Conservation (phyloP, 2,113 vertebrate species). For the Malaclemys terrapin region DNA sequence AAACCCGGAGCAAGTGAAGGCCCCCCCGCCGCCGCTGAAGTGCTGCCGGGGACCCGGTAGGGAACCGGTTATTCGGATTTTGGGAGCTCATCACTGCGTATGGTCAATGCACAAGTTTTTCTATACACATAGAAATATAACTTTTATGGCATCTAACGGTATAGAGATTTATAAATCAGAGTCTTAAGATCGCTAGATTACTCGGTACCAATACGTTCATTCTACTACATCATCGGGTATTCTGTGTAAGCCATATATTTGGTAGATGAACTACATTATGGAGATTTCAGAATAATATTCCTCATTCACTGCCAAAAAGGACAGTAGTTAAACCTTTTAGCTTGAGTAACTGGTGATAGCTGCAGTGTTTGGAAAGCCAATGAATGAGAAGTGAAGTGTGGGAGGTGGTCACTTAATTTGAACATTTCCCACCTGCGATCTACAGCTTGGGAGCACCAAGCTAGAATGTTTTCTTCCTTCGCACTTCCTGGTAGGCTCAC, state of each 20-base stretch:
- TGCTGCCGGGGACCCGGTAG: too few species aligned
- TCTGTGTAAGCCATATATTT: fast-evolving
- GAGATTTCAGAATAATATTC: not conserved
- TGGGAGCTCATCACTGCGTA: too few species aligned
- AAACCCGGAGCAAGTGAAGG: too few species aligned
- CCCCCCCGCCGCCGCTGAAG: too few species aligned
- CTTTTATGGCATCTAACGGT: fast-evolving
- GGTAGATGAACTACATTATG: not conserved
- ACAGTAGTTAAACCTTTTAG: not conserved
- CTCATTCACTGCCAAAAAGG: not conserved
- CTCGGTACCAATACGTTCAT: slow-evolving; percentile 9
- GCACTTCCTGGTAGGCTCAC: not conserved
- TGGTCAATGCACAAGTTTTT: not conserved
- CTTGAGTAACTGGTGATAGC: not conserved
- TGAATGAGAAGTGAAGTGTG: not conserved
- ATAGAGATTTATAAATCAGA: slow-evolving; percentile 33
- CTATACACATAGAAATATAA: not conserved
- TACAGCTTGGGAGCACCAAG: not conserved
- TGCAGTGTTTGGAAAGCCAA: not conserved
- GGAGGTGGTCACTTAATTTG: not conserved
- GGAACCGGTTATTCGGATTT: too few species aligned
- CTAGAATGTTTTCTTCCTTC: not conserved
- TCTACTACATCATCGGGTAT: not conserved
- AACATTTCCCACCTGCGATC: not conserved
- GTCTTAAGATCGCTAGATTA: not conserved